Evolutionary conservation across 2,888 invertebrate species (phyloP), one percentile per base, ranked within the genome.

Genomic region (Patella caerulea): DNA sequence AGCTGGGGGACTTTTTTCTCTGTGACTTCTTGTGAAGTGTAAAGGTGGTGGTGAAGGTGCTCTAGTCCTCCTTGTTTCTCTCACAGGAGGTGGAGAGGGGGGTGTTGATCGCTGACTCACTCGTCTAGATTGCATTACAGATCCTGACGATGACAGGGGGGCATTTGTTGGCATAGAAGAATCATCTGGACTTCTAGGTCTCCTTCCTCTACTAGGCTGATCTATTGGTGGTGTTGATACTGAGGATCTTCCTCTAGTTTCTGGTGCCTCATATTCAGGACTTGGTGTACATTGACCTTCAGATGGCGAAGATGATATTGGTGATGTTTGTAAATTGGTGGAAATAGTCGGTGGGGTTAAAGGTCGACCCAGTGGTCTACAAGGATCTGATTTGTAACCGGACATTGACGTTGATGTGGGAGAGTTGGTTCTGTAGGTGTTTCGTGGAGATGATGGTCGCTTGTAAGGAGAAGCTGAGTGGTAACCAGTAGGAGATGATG

Each of bases 401-500:
- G 65, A 65, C 3, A 19, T 14, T 11, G 24, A 24, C 11, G 65
- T 19, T 65, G 65, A 65, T 65, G 19, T 24, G 1, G 45, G 45
- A 45, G 45, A 45, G 45, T 45, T 45, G 45, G 45, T 45, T 11
- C 24, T 24, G 24, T 65, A 24, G 14, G 65, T 11, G 2, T n/a
- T 24, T 24, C 65, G 19, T 11, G 65, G 75, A 52, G 75, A 75
- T 12, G 53, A n/a, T 2, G 75, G 75, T 14, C 75, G 70, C 45
- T 71, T 34, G 12, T 15, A 24, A 11, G 75, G 75, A 15, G 75
- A 71, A 29, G 70, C 53, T 34, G 69, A 82, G 76, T 69, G 81
- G 78, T 17, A 83, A 76, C 29, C 82, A 78, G 29, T 81, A 77
- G 70, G 83, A 55, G 73, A 79, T 59, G 72, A 79, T 71, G 75